A percentile compares a stretch with the other conserved stretches of the same genome.
Conservation (phyloP, 1,140 invertebrate genomes). For the Diplogasteroides magnus region DNA sequence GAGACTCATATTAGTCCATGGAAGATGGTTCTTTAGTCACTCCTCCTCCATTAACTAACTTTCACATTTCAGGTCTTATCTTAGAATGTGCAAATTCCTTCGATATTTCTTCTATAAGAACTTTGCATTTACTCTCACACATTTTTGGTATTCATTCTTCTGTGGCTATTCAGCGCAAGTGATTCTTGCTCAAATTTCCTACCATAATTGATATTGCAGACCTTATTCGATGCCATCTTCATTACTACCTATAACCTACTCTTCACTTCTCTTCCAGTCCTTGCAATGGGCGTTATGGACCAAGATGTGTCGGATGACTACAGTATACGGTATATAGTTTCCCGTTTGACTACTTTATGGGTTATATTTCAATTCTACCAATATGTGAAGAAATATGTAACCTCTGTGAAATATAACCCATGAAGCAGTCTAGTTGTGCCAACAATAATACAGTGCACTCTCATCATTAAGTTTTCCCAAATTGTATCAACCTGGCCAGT, state of each 20-base stretch:
- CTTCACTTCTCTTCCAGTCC: slow-evolving; percentile 89
- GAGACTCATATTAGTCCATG: slow-evolving; percentile 88
- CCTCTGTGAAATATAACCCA: too few relatives aligned
- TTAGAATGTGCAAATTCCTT: slow-evolving; percentile 95
- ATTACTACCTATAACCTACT: slow-evolving; percentile 96
- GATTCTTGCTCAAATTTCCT: too few relatives aligned
- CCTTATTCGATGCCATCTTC: slow-evolving; percentile 93
- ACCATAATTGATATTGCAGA: too few relatives aligned
- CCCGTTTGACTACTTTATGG: too few relatives aligned
- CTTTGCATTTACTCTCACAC: slow-evolving; percentile 95
- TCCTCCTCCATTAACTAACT: too few relatives aligned
- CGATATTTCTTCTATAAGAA: slow-evolving; percentile 99
- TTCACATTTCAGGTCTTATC: slow-evolving; percentile 66
- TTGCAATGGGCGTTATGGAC: slow-evolving; percentile 89
- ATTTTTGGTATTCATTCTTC: slow-evolving; percentile 99
- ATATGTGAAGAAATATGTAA: too few relatives aligned
- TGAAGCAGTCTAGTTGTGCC: too few relatives aligned
- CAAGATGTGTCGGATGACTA: slow-evolving; percentile 64
- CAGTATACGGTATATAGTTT: too few relatives aligned
- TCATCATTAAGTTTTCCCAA: slow-evolving; percentile 71
- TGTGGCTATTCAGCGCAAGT: slow-evolving; percentile 99
- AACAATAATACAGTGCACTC: too few relatives aligned
- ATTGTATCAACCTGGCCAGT: slow-evolving; percentile 87
- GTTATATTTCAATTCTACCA: too few relatives aligned
- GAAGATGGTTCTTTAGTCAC: slow-evolving; percentile 59